Evolutionary conservation across 2,113 vertebrate genomes (phyloP).

Genomic region (Anhinga anhinga): DNA sequence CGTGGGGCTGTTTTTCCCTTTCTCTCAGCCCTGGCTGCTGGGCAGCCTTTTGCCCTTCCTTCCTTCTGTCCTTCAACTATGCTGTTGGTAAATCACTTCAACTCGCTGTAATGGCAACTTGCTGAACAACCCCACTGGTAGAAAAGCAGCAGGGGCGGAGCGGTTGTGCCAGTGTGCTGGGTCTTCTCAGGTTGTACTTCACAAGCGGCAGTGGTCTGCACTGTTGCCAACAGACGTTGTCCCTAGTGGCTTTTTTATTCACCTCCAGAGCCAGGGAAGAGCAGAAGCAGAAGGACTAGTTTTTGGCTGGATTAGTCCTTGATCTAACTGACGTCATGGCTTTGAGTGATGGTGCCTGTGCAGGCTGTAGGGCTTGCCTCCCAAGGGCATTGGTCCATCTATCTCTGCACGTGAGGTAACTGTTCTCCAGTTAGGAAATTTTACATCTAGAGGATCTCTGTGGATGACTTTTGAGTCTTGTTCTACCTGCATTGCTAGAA

Average conservation of each 20-base stretch:
- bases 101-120: background rate
- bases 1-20: accelerated
- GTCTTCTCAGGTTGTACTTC: background rate
- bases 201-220: background rate
- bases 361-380: background rate
- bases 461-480: background rate
- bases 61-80: too few species aligned
- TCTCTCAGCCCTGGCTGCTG: background rate
- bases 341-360: background rate
- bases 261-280: background rate
- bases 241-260: background rate
- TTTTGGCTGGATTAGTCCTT: background rate
- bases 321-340: background rate
- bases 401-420: background rate
- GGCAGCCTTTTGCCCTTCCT: background rate
- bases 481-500: background rate
- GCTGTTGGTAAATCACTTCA: background rate
- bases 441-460: background rate
- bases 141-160: background rate
- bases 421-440: background rate
- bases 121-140: too few species aligned
- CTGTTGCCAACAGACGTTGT: accelerated
- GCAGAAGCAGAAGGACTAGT: background rate
- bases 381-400: accelerated
- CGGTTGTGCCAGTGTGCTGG: background rate